Evolutionary conservation across 2,888 invertebrate species (phyloP).

Genomic region (Celastrina argiolus): DNA sequence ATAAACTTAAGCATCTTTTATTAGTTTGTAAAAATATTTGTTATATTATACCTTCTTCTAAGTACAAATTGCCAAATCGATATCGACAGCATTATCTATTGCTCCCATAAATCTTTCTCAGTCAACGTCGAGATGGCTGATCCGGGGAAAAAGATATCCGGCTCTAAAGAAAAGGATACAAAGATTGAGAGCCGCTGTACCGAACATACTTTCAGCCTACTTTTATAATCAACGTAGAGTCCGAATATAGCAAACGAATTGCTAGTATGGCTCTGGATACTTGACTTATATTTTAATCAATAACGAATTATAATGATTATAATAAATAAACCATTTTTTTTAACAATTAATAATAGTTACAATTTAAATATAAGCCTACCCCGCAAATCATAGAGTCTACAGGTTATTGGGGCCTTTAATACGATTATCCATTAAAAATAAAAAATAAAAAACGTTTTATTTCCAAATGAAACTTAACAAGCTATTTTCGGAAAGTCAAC

Average conservation of each 20-base stretch:
- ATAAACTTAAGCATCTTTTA: too few species aligned
- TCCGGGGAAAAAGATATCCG: not conserved
- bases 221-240: constrained; percentile 48
- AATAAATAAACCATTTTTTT: too few species aligned
- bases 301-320: not conserved
- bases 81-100: constrained; percentile 3
- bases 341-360: too few species aligned
- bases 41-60: not conserved
- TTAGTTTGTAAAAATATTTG: too few species aligned
- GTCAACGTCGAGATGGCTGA: constrained; percentile 1
- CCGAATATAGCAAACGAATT: constrained; percentile 18
- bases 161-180: constrained; percentile 22
- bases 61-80: constrained; percentile 1
- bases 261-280: constrained; percentile 17
- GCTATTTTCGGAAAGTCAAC: too few species aligned
- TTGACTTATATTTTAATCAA: not conserved
- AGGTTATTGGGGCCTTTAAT: too few species aligned
- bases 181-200: constrained; percentile 10
- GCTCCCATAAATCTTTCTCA: not conserved
- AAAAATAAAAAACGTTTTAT: too few species aligned
- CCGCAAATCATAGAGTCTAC: too few species aligned
- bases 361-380: too few species aligned
- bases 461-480: too few species aligned
- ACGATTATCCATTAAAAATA: too few species aligned
- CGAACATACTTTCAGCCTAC: constrained; percentile 44